Evolutionary conservation across 2,113 vertebrate genomes (phyloP).

Genomic region (Macrotus californicus): DNA sequence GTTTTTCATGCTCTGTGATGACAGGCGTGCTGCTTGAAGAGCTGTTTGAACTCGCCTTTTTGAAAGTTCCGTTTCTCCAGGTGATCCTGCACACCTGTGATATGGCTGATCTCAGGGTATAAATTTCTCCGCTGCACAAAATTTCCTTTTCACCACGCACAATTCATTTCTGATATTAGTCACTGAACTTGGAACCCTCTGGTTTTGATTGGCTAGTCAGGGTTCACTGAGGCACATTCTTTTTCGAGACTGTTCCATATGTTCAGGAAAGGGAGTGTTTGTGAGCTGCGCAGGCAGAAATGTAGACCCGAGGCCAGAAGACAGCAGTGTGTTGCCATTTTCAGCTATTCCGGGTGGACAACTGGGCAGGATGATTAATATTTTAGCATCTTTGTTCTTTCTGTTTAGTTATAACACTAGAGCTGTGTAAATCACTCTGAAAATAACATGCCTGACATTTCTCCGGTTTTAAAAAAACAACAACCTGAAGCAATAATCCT

Average conservation of each 20-base stretch:
- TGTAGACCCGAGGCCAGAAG: constrained; percentile 55
- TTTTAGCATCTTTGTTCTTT: constrained; percentile 81
- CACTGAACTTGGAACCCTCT: constrained; percentile 62
- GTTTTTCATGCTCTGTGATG: constrained; percentile 30
- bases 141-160: constrained; percentile 67
- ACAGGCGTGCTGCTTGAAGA: constrained; percentile 51
- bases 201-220: constrained; percentile 71
- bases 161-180: constrained; percentile 55
- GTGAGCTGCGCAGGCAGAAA: not conserved
- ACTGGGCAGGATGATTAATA: constrained; percentile 77
- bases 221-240: constrained; percentile 66
- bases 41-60: constrained; percentile 60
- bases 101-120: constrained; percentile 61
- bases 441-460: constrained; percentile 66
- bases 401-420: constrained; percentile 74
- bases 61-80: constrained; percentile 55
- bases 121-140: constrained; percentile 61
- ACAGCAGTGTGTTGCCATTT: constrained; percentile 64
- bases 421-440: constrained; percentile 79
- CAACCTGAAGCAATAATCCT: constrained; percentile 46
- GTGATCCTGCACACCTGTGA: constrained; percentile 67
- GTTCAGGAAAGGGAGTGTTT: constrained; percentile 75
- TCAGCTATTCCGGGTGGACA: constrained; percentile 66
- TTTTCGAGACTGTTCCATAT: not conserved
- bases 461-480: constrained; percentile 77